These are phyloP conservation scores for Oeneis ivallda DNA, from an alignment of 2,888 invertebrate species.

Conservation along the genomic window DNA sequence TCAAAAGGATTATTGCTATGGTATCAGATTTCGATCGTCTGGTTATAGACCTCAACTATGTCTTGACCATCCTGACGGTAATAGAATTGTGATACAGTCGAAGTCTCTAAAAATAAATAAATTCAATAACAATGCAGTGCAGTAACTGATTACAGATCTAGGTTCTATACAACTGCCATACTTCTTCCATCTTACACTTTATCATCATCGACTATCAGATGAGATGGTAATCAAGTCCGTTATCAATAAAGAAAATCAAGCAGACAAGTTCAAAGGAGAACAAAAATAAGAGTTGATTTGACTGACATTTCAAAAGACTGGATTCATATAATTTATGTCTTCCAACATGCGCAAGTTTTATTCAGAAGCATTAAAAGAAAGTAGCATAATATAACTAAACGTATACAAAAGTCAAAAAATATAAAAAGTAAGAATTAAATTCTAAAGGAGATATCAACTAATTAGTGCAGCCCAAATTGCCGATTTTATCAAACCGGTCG, in stretches of 20 bases:
- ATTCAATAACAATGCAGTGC: not conserved
- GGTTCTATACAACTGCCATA: not conserved
- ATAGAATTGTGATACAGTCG: not conserved
- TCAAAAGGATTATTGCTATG: not conserved
- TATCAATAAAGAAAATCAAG: not conserved
- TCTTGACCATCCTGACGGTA: not conserved
- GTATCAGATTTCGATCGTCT: not conserved
- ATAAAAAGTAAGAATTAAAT: not conserved
- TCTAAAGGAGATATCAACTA: conserved; percentile 15
- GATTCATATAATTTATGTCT: too few species aligned
- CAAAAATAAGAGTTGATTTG: not conserved
- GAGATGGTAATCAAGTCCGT: not conserved
- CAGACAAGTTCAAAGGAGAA: not conserved
- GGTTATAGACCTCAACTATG: not conserved
- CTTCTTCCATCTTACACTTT: not conserved
- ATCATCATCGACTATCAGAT: conserved; percentile 4
- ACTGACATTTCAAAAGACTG: not conserved
- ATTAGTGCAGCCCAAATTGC: conserved; percentile 15
- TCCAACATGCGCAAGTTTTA: not conserved
- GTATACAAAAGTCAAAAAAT: not conserved
- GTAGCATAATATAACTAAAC: not conserved
- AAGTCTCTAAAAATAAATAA: conserved; percentile 7
- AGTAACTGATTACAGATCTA: not conserved
- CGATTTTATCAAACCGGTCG: conserved; percentile 14
- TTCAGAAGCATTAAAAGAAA: not conserved